Base-by-base conservation (phyloP, 2,888 invertebrate genomes). In the Rotaria socialis region DNA sequence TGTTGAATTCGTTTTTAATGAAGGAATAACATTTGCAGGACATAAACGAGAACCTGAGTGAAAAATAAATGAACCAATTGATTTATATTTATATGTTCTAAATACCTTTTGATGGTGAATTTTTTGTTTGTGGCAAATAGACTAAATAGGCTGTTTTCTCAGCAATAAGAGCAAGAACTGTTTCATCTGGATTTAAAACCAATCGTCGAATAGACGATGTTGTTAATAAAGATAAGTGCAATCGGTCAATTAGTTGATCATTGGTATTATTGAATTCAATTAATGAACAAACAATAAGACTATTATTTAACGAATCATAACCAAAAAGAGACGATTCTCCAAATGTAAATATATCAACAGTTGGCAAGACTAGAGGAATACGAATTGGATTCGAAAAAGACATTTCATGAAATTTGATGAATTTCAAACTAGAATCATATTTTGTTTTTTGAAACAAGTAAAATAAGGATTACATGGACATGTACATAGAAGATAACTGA, bases 101-200 rank as follows among this genome's bases (percentile, higher is more conserved):
- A 67, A 19, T 35, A 67, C 67, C 16, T 27, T 67, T 67, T 19
- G 67, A 67, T 3, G 67, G 27, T 35, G 67, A 67, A 67, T 3
- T 67, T 4, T 35, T 67, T 41, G 35, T 8, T 80, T 24, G 80
- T 11, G 80, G 80, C 47, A 80, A 80, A 80, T 47, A 47, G 1
- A 43, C 24, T 14, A 80, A 10, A 80, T 80, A 47, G 1, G 47
- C 80, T 2, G 2, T 47, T 43, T 80, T 47, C 4, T 80, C 80
- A 2, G 80, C 22, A 10, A 80, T n/a, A 8, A 80, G 22, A 47
- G 80, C 47, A 80, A 80, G 24, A 10, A 80, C 35, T 4, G 80
- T 80, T 80, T 80, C 43, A 80, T 80, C n/a, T 43, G 14, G 43
- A 80, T 80, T 80, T n/a, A 80, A 47, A 47, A 80, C n/a, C 19